Evolutionary conservation across 2,113 vertebrate species (phyloP), one percentile per base, ranked within the genome.

Genomic region (Misgurnus mizolepis): DNA sequence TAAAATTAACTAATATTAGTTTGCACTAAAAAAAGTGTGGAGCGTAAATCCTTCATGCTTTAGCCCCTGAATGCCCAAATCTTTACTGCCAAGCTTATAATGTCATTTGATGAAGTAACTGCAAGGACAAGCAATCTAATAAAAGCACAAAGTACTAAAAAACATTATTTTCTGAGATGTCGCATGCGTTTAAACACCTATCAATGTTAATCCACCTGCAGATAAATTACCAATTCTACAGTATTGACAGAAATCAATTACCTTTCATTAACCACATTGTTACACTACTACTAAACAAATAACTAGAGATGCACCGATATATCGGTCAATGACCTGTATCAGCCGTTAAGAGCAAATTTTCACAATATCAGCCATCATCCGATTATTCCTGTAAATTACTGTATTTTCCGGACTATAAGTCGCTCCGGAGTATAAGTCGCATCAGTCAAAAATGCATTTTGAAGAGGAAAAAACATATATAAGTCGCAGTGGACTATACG

Each of bases 71-170:
- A 72, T 66, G 27, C 62, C 58, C 61, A 55, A 76, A 71, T 61
- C 76, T 40, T 67, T 68, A 83, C 73, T 9, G 78, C 41, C 47
- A 79, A 68, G 39, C 45, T 76, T 40, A 76, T 55, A 79, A 68
- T 40, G 53, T 66, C 43, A 78, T 76, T 58, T 77, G 41, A 70
- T 14, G 39, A 56, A 55, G 47, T 72, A 64, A 56, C 64, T 65
- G 39, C 62, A 74, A 45, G 75, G n/a, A 73, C 79, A 65, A 75
- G 69, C 76, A 60, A 73, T 60, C n/a, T 43, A 60, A 60, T 60
- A 18, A 7, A 73, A 18, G 6, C 70, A 73, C 12, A 73, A 41
- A 74, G 55, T 11, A 74, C 18, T 22, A 41, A 45, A 5, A 74
- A 74, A 60, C 11, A 71, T 74, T 45, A 27, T 45, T 15, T 61